A percentile compares a stretch with the other conserved stretches of the same genome.
phyloP scores from a whole-genome alignment of 2,113 vertebrate genomes.

The Crocuta crocuta region DNA sequence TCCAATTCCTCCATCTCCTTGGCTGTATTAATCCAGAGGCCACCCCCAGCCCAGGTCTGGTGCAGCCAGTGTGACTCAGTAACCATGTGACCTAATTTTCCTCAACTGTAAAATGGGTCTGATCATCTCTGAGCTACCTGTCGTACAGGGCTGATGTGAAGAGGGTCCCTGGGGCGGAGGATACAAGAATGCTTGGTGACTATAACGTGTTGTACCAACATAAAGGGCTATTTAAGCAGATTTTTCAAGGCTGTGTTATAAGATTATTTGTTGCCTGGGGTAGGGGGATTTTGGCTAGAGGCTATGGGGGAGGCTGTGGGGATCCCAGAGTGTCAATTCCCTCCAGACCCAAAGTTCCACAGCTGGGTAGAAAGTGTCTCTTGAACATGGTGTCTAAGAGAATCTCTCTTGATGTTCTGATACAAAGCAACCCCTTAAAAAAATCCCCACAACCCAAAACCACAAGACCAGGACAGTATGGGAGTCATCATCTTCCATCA shows the following conservation, averaged over 20 bases:
- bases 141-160: background rate
- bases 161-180: background rate
- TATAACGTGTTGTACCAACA: background rate
- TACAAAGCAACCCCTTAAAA: background rate
- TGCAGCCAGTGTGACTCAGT: background rate
- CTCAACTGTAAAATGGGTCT: slow-evolving; percentile 13
- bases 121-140: background rate
- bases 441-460: background rate
- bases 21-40: background rate
- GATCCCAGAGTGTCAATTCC: background rate
- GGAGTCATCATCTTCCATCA: background rate
- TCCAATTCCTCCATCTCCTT: background rate
- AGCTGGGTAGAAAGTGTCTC: background rate
- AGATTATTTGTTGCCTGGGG: background rate
- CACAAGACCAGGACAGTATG: background rate
- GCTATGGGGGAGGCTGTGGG: background rate
- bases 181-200: background rate
- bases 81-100: background rate
- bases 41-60: too few relatives aligned
- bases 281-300: background rate
- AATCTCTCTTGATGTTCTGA: background rate
- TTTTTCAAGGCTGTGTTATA: background rate
- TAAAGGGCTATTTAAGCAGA: background rate
- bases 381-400: background rate
- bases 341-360: background rate